Evolutionary conservation across 2,888 invertebrate genomes (phyloP), one percentile per base, ranked within the genome.

Genomic region (Monoplex corrugatus): DNA sequence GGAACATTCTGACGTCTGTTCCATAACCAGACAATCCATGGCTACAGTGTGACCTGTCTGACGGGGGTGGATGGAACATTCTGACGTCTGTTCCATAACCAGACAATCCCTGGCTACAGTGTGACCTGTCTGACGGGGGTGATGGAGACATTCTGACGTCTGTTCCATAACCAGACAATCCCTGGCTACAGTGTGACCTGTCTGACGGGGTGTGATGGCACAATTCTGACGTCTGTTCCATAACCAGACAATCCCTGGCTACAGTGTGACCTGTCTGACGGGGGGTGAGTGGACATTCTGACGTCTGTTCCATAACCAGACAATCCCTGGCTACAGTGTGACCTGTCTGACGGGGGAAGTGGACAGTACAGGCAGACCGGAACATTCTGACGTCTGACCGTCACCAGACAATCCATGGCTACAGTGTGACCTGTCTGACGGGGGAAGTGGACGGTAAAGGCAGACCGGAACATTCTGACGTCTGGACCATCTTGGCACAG

Each of bases 401-500:
- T 16, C 50, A 50, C 72, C 5, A 10, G 28, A 72, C 6, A 43
- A 8, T 23, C 5, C 16, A n/a, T 1, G 3, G 19, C 16, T 83
- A 89, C 44, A 90, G 10, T 13, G 90, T 89, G 44, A 87, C 90
- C 50, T 89, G 90, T 38, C 87, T 68, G 84, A 89, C 87, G 3
- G 88, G 85, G 32, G 80, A 87, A 10, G 50, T 44, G 38, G 87
- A 35, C 35, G 63, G 83, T 8, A 40, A n/a, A 57, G 63, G 40
- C 3, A 50, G 38, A 28, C 50, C 84, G 63, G 83, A 23, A 28
- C 92, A 92, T 38, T 91, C 90, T 2, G 90, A 91, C 38, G 72
- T 88, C 32, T 88, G 40, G 28, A 57, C 84, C 89, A 89, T 89
- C 87, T 92, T 90, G 75, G 91, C 92, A 68, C 92, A 92, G 86